Base-by-base conservation (phyloP, 2,888 invertebrate genomes). In the Rhogogaster chlorosoma region DNA sequence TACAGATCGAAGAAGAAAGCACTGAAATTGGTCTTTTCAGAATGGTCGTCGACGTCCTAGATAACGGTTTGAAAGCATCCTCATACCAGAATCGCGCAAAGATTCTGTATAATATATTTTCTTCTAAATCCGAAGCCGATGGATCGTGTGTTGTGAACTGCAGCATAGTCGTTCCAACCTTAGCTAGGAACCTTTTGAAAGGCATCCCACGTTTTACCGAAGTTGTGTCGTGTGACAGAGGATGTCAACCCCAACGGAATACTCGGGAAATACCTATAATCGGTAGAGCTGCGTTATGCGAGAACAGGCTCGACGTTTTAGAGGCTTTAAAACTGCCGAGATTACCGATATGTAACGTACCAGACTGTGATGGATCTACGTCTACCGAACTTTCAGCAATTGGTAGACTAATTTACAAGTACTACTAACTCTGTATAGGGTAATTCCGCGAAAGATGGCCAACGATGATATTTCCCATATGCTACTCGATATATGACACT, bases 141-240 rank as follows among this genome's bases (percentile, higher is more conserved):
- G 67, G 67, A 67, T 67, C 29, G 12, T 26, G 12, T 4, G 22
- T 67, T 26, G 67, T 26, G 4, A 32, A 67, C 32, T 67, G 22
- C 67, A 67, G 67, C 32, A 67, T 67, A 67, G 22, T 67, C 67
- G 67, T 32, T 67, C 29, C 67, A 67, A 26, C 22, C 26, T 67
- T 67, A 26, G 67, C n/a, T n/a, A n/a, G n/a, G n/a, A n/a, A n/a
- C n/a, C n/a, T n/a, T n/a, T n/a, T n/a, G n/a, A n/a, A n/a, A n/a
- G n/a, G n/a, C n/a, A n/a, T n/a, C n/a, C n/a, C n/a, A n/a, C n/a
- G n/a, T n/a, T n/a, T n/a, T n/a, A n/a, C n/a, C n/a, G n/a, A n/a
- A n/a, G n/a, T n/a, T n/a, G n/a, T n/a, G n/a, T n/a, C n/a, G n/a
- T n/a, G n/a, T n/a, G n/a, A n/a, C n/a, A n/a, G n/a, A n/a, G n/a